Evolutionary conservation across 2,113 vertebrate species (phyloP).

Genomic region (Austrofundulus limnaeus): DNA sequence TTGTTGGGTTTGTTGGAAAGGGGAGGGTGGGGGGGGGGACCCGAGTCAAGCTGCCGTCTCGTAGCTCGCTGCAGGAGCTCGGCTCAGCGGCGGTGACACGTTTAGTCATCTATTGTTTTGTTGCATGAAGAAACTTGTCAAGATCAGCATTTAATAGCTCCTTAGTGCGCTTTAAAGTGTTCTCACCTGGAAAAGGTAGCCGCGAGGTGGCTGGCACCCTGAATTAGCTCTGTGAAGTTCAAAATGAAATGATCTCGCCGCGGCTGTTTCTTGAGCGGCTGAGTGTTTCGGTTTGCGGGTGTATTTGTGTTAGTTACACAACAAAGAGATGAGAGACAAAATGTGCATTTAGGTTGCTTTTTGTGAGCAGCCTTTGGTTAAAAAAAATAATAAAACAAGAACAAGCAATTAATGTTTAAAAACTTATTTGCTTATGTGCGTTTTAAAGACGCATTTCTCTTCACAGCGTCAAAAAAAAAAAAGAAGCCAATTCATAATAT

Average conservation of each 20-base stretch:
- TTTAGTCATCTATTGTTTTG: slow-evolving; percentile 80
- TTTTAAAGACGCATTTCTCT: neutral
- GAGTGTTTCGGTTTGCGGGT: slow-evolving; percentile 39
- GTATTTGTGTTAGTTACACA: slow-evolving; percentile 42
- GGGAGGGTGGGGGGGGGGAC: slow-evolving; percentile 6
- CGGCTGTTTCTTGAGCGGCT: slow-evolving; percentile 43
- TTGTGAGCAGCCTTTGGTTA: slow-evolving; percentile 16
- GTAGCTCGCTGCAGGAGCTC: slow-evolving; percentile 62
- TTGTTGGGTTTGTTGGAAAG: slow-evolving; percentile 25
- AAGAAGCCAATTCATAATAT: too few species aligned
- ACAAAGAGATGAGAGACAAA: slow-evolving; percentile 17
- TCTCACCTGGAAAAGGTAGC: slow-evolving; percentile 74
- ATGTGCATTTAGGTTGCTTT: slow-evolving; percentile 34
- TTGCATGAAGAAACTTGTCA: slow-evolving; percentile 78
- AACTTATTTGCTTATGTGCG: slow-evolving; percentile 16
- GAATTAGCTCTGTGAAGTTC: slow-evolving; percentile 79
- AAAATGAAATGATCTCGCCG: slow-evolving; percentile 68
- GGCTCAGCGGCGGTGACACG: slow-evolving; percentile 60
- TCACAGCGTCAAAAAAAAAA: too few species aligned
- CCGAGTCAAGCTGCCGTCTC: slow-evolving; percentile 52
- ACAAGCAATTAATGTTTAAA: slow-evolving; percentile 25
- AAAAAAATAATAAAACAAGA: slow-evolving; percentile 6
- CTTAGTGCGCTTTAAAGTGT: slow-evolving; percentile 71
- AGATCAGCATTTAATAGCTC: slow-evolving; percentile 80
- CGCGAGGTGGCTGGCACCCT: slow-evolving; percentile 74